Evolutionary conservation across 1,140 invertebrate genomes (phyloP).

Genomic region (Maconellicoccus hirsutus): DNA sequence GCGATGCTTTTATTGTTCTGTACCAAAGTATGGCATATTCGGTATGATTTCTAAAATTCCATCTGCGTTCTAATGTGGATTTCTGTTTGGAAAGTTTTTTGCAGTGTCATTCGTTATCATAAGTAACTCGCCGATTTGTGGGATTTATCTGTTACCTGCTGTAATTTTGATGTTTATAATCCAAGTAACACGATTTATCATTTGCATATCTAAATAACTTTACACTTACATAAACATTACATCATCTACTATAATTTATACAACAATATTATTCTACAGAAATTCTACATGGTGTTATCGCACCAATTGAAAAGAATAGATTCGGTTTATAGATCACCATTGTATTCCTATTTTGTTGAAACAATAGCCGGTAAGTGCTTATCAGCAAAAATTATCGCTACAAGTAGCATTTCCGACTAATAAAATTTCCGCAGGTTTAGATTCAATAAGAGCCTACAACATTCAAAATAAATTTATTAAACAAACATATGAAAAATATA

Average conservation of each 20-base stretch:
- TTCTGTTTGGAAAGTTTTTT: too few relatives aligned
- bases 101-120: too few relatives aligned
- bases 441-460: conserved; percentile 65
- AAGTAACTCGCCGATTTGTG: too few relatives aligned
- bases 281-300: conserved; percentile 89
- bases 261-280: conserved; percentile 44
- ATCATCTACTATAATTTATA: too few relatives aligned
- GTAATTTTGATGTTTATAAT: too few relatives aligned
- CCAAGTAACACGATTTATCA: too few relatives aligned
- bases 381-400: too few relatives aligned
- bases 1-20: neutral
- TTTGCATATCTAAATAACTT: too few relatives aligned
- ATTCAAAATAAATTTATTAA: conserved; percentile 63
- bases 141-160: too few relatives aligned
- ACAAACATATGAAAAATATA: conserved; percentile 71
- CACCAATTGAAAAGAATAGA: conserved; percentile 90
- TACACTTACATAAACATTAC: too few relatives aligned
- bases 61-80: too few relatives aligned
- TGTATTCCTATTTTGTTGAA: conserved; percentile 97
- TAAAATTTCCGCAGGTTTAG: conserved; percentile 51
- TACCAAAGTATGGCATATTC: neutral
- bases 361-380: conserved; percentile 55
- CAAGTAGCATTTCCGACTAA: too few relatives aligned
- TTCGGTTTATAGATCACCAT: conserved; percentile 91
- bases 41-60: neutral